Base-by-base conservation (phyloP, 2,797 vertebrate genomes). In the Anolis apletophallus region DNA sequence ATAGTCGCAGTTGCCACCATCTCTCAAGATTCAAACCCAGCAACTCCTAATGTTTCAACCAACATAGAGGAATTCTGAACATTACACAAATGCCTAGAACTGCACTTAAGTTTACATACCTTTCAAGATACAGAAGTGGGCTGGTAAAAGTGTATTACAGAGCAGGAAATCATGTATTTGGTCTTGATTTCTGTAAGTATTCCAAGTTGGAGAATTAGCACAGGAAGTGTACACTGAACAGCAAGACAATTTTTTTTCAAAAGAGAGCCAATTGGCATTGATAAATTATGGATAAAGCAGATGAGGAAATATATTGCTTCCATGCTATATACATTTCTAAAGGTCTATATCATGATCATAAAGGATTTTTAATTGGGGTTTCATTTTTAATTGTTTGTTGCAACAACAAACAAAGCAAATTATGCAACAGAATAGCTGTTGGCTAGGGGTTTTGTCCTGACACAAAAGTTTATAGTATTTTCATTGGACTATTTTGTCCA, bases 1-100 rank as follows among this genome's bases (percentile, higher is more conserved):
- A 99, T 99, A 90, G 98, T 99, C 69, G 97, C 98, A 40, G 98
- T 99, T 96, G 97, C 98, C 74, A 97, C 98, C 80, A 97, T 97
- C 95, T 97, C 98, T 83, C 98, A 98, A 96, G 98, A 99, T 97
- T 99, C 98, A 74, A 98, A 98, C 94, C 99, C 99, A 82, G 98
- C 98, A 94, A 99, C 98, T 52, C 98, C 99, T 91, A 98, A 97
- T 71, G 97, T 98, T 94, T 98, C 98, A 89, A 98, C 98, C 96
- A 99, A 98, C 96, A 97, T 99, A 96, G 99, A 99, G 94, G 97
- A 97, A 96, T 98, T 98, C 91, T 98, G 95, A 97, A 94, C 96
- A 93, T 95, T 94, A 80, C 92, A 94, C 77, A 94, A 94, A 96
- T 95, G 76, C 94, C 95, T 96, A 94, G 95, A 95, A 95, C 95